phyloP scores from a whole-genome alignment of 2,797 vertebrate species.

The Bovichtus variegatus region DNA sequence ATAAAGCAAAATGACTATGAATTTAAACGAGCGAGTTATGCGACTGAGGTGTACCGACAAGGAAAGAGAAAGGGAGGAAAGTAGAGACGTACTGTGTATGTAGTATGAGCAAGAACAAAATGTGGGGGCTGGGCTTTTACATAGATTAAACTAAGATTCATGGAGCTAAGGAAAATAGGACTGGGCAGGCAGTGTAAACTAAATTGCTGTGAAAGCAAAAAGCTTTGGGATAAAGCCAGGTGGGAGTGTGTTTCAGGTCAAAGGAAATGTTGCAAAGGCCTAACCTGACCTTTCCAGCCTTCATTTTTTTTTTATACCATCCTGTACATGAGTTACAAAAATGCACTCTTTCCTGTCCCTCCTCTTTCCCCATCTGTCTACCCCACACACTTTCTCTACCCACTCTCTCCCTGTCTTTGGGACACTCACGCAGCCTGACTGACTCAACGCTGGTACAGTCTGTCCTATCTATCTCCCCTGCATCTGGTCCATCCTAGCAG shows the following conservation, averaged over 20 bases:
- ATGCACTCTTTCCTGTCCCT: slow-evolving; percentile 44
- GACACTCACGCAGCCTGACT: slow-evolving; percentile 52
- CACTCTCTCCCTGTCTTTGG: slow-evolving; percentile 41
- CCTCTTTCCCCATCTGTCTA: slow-evolving; percentile 31
- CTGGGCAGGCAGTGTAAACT: slow-evolving; percentile 14
- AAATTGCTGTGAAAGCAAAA: slow-evolving; percentile 49
- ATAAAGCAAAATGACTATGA: slow-evolving; percentile 61
- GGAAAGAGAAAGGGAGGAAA: slow-evolving; percentile 24
- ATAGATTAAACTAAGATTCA: slow-evolving; percentile 24
- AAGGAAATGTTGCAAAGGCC: slow-evolving; percentile 51
- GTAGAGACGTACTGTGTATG: slow-evolving; percentile 13
- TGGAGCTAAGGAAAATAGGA: slow-evolving; percentile 32
- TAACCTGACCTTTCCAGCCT: slow-evolving; percentile 45
- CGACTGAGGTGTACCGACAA: slow-evolving; percentile 34
- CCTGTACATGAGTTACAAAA: slow-evolving; percentile 45
- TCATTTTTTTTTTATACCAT: slow-evolving; percentile 30
- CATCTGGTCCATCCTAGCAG: slow-evolving; percentile 60
- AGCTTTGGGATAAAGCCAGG: slow-evolving; percentile 33
- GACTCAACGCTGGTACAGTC: slow-evolving; percentile 76
- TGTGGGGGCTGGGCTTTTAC: slow-evolving; percentile 34
- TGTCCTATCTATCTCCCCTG: slow-evolving; percentile 50
- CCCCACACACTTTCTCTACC: slow-evolving; percentile 41
- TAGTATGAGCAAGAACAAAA: slow-evolving; percentile 14
- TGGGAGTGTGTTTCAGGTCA: slow-evolving; percentile 49
- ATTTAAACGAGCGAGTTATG: slow-evolving; percentile 46